A percentile compares a stretch with the other conserved stretches of the same genome.
These are phyloP conservation scores for Corythoichthys haematopterus DNA, from an alignment of 2,113 vertebrate genomes.

Conservation along the genomic window DNA sequence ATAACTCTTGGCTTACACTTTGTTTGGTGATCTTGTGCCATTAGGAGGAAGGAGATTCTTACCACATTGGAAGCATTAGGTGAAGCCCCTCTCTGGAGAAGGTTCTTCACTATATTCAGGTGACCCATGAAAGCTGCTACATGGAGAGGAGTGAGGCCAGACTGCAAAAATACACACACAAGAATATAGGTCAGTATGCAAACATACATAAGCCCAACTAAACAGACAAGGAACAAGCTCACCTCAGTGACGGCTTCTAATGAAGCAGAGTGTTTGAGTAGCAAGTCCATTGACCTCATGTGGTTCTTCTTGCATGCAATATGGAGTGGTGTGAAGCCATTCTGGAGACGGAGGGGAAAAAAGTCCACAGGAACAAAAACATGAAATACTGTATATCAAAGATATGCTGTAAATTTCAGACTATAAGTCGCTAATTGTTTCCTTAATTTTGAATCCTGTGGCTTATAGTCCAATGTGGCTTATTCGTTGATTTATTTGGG, in stretches of 20 bases:
- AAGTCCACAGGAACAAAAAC: background rate
- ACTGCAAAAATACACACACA: slow-evolving; percentile 68
- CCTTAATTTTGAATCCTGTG: no score
- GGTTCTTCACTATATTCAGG: slow-evolving; percentile 86
- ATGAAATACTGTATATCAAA: no score
- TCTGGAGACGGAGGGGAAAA: slow-evolving; percentile 67
- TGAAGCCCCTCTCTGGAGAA: slow-evolving; percentile 90
- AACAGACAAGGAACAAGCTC: slow-evolving; percentile 15
- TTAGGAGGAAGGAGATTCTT: slow-evolving; percentile 48
- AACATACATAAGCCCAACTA: background rate
- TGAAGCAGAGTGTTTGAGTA: slow-evolving; percentile 91
- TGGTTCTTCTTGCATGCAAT: slow-evolving; percentile 99
- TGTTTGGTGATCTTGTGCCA: background rate
- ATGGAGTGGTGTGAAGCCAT: slow-evolving; percentile 95
- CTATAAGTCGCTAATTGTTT: no score
- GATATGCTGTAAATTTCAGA: no score
- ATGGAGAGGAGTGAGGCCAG: slow-evolving; percentile 92
- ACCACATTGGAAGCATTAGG: slow-evolving; percentile 98
- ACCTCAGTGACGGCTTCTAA: slow-evolving; percentile 96
- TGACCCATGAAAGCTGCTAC: slow-evolving; percentile 98
- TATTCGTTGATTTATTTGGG: no score
- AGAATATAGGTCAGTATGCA: background rate
- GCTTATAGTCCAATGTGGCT: no score
- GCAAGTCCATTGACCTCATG: slow-evolving; percentile 91
- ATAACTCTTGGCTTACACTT: no score